These are phyloP conservation scores for Norana najaformis DNA, from an alignment of 2,888 invertebrate species.

Conservation along the genomic window DNA sequence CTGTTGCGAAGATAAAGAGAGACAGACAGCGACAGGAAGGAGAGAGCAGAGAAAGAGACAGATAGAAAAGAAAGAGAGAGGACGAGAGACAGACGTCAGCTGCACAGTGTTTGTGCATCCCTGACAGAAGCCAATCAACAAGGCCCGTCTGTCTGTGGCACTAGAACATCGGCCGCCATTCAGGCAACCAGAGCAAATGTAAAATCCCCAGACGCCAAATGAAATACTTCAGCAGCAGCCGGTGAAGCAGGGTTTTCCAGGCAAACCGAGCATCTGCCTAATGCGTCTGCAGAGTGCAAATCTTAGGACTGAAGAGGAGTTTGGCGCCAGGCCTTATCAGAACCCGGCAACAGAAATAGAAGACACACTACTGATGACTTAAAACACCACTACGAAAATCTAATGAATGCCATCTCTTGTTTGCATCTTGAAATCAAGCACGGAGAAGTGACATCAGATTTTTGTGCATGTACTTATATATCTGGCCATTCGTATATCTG, in stretches of 20 bases:
- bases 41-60: neutral
- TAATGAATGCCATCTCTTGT: neutral
- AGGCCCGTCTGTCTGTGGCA: neutral
- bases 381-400: neutral
- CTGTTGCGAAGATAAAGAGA: neutral
- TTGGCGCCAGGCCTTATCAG: conserved; percentile 18
- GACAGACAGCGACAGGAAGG: neutral
- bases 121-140: neutral
- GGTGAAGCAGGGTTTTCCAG: neutral
- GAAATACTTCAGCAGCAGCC: neutral
- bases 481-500: too few species aligned
- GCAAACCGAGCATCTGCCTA: neutral
- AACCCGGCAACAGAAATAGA: neutral
- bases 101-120: conserved; percentile 5
- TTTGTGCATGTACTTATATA: too few species aligned
- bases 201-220: neutral
- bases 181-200: conserved; percentile 2
- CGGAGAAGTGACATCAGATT: too few species aligned
- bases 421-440: too few species aligned
- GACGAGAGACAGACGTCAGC: neutral
- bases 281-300: neutral
- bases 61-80: neutral
- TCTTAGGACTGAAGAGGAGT: conserved; percentile 17
- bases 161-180: conserved; percentile 3
- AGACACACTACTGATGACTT: neutral